Base-by-base conservation (phyloP, 2,888 invertebrate genomes). In the Andrena praecox region DNA sequence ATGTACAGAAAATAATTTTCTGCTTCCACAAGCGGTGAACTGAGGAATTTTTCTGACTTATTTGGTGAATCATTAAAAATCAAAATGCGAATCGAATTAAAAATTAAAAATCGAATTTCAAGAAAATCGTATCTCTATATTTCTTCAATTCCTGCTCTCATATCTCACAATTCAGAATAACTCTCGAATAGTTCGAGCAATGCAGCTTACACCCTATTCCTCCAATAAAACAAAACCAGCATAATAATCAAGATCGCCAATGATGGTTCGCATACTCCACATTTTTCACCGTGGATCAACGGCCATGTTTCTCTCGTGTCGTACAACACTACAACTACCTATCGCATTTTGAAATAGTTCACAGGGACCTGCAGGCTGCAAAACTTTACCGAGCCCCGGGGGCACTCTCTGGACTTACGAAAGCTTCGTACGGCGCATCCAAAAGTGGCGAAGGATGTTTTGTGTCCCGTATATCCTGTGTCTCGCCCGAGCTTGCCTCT, bases 371-470 rank as follows among this genome's bases (percentile, higher is more conserved):
- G 64, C 64, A 64, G 72, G 33, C 35, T 63, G 42, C 5, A 10
- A 59, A 81, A 81, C 80, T 81, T 81, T 74, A 12, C 73, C 42
- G 42, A 50, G 68, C 81, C 81, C 73, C n/a, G 68, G 8, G 64
- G 81, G 56, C 81, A 81, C 68, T 74, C 81, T 35, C 60, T 35
- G 68, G 68, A 71, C 82, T 71, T 68, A 31, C 24, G 62, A 60
- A 20, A 74, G 50, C 62, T 12, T 20, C 67, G 42, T 59, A 56
- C 66, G 42, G 35, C 20, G 75, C 75, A 70, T 54, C 16, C 76
- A 33, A 71, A 76, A 82, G 82, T 71, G 82, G 50, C 48, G 79
- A 76, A 76, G 33, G 62, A 76, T 76, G 82, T 82, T 76, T 82
- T 68, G 60, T 59, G 31, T 59, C 67, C 50, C 33, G 42, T 56